A percentile compares a stretch with the other conserved stretches of the same genome.
These are phyloP conservation scores for Miniopterus natalensis DNA, from an alignment of 2,113 vertebrate genomes.

Conservation along the genomic window DNA sequence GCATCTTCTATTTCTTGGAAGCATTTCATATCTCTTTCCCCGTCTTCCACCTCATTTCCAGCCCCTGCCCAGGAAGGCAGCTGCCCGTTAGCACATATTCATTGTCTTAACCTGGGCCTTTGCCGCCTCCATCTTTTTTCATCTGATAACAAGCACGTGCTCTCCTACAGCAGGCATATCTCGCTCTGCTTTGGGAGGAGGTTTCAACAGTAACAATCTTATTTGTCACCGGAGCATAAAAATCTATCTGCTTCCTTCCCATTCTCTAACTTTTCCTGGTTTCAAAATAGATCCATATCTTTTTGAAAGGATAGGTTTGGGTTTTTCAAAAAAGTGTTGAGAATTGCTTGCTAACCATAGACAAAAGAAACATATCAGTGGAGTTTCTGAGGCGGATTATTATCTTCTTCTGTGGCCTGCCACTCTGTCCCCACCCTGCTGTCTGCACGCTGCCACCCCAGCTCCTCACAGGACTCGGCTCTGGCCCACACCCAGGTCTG, in stretches of 20 bases:
- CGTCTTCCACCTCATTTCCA: neutral
- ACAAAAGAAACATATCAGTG: neutral
- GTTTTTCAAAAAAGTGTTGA: neutral
- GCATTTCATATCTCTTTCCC: slow-evolving; percentile 31
- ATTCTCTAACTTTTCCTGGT: slow-evolving; percentile 68
- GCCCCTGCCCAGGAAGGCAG: neutral
- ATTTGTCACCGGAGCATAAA: slow-evolving; percentile 78
- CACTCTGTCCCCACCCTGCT: neutral
- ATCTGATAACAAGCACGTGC: slow-evolving; percentile 51
- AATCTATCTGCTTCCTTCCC: slow-evolving; percentile 58
- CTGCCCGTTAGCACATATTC: neutral
- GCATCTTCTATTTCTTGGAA: slow-evolving; percentile 27
- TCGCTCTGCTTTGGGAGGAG: slow-evolving; percentile 55
- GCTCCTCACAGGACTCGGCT: neutral
- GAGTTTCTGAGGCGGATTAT: neutral
- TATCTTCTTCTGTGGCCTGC: neutral
- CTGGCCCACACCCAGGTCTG: neutral
- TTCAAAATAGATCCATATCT: slow-evolving; percentile 65
- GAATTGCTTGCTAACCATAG: neutral
- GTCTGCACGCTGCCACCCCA: neutral
- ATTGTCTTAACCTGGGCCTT: slow-evolving; percentile 54
- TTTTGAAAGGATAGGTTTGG: slow-evolving; percentile 38
- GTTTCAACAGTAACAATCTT: slow-evolving; percentile 74
- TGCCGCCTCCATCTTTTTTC: neutral
- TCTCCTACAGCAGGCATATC: slow-evolving; percentile 43